Evolutionary conservation across 2,888 invertebrate genomes (phyloP).

Genomic region (Fragum sueziense): DNA sequence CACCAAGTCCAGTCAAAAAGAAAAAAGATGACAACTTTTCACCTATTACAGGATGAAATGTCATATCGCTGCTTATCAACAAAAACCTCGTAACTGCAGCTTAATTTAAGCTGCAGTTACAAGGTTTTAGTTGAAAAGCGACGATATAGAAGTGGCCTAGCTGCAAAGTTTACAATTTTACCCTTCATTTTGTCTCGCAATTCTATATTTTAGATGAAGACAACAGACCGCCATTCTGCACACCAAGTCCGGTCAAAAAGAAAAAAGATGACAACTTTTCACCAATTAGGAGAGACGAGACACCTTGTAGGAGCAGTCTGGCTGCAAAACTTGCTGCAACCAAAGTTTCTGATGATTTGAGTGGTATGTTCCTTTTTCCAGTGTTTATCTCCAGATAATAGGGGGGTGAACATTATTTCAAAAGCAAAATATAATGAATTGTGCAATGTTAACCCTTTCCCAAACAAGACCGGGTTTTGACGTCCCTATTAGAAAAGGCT

Average conservation of each 20-base stretch:
- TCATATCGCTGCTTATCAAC: too few species aligned
- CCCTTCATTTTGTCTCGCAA: too few species aligned
- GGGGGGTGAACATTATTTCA: too few species aligned
- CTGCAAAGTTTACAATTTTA: constrained; percentile 44
- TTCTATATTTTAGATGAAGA: constrained; percentile 31
- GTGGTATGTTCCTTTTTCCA: neutral
- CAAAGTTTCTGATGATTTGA: constrained; percentile 36
- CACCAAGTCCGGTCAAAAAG: constrained; percentile 53
- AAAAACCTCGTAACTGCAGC: too few species aligned
- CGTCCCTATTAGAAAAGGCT: too few species aligned
- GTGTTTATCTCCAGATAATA: too few species aligned
- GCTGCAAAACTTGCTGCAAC: constrained; percentile 45
- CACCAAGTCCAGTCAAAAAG: constrained; percentile 53
- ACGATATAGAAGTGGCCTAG: constrained; percentile 43
- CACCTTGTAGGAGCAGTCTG: constrained; percentile 47
- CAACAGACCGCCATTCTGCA: constrained; percentile 20
- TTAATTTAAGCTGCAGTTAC: too few species aligned
- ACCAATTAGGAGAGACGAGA: constrained; percentile 51
- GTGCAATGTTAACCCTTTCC: too few species aligned
- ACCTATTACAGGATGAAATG: constrained; percentile 28
- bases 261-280: constrained; percentile 36
- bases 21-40: constrained; percentile 30
- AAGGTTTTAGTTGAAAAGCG: too few species aligned
- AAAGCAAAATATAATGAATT: too few species aligned
- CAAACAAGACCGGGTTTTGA: too few species aligned